Base-by-base conservation (phyloP, 1,140 invertebrate species). In the Drosophila bocqueti region DNA sequence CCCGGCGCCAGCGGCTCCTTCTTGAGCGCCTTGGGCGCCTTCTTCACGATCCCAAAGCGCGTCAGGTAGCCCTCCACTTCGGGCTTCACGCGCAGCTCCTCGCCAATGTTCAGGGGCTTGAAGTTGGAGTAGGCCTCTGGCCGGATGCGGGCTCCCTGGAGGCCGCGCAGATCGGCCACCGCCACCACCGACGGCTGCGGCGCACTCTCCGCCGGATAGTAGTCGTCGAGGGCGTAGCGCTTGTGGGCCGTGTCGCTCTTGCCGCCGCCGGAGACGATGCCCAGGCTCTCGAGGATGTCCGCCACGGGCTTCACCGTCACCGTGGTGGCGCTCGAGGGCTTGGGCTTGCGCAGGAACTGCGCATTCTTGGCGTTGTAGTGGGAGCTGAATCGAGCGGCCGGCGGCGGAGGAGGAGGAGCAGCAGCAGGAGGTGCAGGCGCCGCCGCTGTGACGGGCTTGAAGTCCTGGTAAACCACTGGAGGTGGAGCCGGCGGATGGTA, bases 281-380 rank as follows among this genome's bases (percentile, higher is more conserved):
- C 91, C 42, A 92, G 66, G 38, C 86, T 91, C 38, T 93, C 83
- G 1, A 93, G 63, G 5, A 93, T 83, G 36, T 93, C 92, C 2
- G 91, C 87, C 15, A 93, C 83, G 1, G 92, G 91, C 36, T 90
- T 92, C 0, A 90, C 91, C 0, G 89, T 89, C 57, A 67, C 63
- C 62, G 60, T 65, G 42, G 50, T 26, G 38, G 38, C 47, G 0
- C 54, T 29, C 0, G 46, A 15, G 0, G 76, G 68, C 42, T 68
- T 76, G 2, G 76, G 74, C n/a, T 92, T 92, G 11, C 82, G 49
- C 29, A 89, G 50, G 4, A 92, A 93, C 43, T 93, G 86, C 3
- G 86, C 74, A 26, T 92, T 79, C 68, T 93, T 92, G 4, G 92
- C 92, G 60, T 55, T 93, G 47, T 93, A 93, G 42, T 93, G 92